A percentile compares a stretch with the other conserved stretches of the same genome.
Conservation (phyloP, 1,140 invertebrate genomes). For the Pseudomyrmex cubaensis region DNA sequence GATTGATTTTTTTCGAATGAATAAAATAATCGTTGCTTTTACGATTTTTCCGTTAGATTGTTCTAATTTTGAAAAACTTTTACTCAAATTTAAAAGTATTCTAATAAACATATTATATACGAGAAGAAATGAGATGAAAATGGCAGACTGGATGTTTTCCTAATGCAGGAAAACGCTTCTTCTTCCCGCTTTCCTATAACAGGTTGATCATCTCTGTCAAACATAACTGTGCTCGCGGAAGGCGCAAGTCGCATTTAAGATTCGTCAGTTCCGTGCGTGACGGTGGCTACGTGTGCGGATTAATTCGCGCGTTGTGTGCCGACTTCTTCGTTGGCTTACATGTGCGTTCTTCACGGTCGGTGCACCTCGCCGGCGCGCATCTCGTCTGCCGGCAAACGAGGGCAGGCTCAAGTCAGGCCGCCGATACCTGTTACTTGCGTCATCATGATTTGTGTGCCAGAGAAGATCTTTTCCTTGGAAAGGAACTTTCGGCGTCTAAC, state of each 20-base stretch:
- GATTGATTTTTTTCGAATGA: not conserved
- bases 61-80: too few relatives aligned
- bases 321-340: conserved; percentile 19
- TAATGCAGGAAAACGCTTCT: too few relatives aligned
- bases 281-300: conserved; percentile 11
- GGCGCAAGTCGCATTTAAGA: not conserved
- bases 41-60: not conserved
- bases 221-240: conserved; percentile 18
- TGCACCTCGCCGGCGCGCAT: conserved; percentile 5
- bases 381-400: conserved; percentile 32
- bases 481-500: conserved; percentile 41
- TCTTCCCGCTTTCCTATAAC: not conserved
- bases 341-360: conserved; percentile 29
- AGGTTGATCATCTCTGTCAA: not conserved
- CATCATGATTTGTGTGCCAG: conserved; percentile 44
- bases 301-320: conserved; percentile 7
- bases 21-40: not conserved
- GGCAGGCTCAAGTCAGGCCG: conserved; percentile 31
- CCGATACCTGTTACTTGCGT: conserved; percentile 41
- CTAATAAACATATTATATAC: too few relatives aligned
- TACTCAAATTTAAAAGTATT: too few relatives aligned
- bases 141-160: not conserved
- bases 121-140: not conserved
- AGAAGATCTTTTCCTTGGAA: conserved; percentile 8
- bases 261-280: conserved; percentile 29